These are phyloP conservation scores for Leuciscus idus DNA, from an alignment of 2,113 vertebrate genomes.

Conservation along the genomic window DNA sequence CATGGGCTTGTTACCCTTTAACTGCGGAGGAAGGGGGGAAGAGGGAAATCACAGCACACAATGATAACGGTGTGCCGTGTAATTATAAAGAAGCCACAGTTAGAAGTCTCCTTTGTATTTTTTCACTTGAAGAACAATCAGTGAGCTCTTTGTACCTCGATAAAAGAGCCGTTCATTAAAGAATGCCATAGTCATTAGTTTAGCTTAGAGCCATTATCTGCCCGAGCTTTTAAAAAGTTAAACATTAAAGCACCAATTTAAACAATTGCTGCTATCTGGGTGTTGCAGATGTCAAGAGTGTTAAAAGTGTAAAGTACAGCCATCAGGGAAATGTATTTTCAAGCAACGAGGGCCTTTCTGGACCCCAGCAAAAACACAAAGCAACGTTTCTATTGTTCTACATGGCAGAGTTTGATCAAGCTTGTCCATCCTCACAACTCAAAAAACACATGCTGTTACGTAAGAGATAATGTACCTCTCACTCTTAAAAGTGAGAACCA, in stretches of 20 bases:
- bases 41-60: background rate
- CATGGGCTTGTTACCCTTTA: slow-evolving; percentile 25
- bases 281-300: slow-evolving; percentile 14
- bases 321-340: background rate
- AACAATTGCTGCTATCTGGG: slow-evolving; percentile 20
- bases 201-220: slow-evolving; percentile 40
- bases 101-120: slow-evolving; percentile 28
- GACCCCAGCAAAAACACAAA: background rate
- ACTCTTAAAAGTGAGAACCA: background rate
- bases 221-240: slow-evolving; percentile 15
- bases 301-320: background rate
- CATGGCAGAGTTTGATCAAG: background rate
- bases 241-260: slow-evolving; percentile 20
- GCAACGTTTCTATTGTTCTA: background rate
- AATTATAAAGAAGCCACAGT: slow-evolving; percentile 15
- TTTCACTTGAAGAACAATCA: slow-evolving; percentile 33
- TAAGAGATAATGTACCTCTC: background rate
- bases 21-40: background rate
- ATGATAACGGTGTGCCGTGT: background rate
- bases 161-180: slow-evolving; percentile 31
- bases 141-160: slow-evolving; percentile 6
- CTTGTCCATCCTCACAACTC: background rate
- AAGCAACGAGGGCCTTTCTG: background rate
- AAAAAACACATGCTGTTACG: background rate
- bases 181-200: slow-evolving; percentile 44